These are phyloP conservation scores for Neodontobutis hainanensis DNA, from an alignment of 2,113 vertebrate genomes.

Conservation along the genomic window DNA sequence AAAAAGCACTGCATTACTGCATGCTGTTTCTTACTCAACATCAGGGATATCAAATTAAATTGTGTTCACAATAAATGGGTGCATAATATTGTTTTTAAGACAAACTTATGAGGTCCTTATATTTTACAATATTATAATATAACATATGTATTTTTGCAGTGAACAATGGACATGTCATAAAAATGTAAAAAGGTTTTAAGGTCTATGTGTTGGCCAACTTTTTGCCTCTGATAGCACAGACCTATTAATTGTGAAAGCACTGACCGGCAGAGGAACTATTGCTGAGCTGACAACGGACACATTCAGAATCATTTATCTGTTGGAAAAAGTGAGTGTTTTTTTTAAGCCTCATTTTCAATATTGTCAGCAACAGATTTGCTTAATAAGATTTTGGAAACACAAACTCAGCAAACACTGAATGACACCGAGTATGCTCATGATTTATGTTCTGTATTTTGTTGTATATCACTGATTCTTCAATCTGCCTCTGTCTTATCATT, in stretches of 20 bases:
- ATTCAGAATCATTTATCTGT: conserved; percentile 35
- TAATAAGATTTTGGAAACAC: not conserved
- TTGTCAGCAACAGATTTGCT: conserved; percentile 27
- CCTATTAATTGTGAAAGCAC: conserved; percentile 55
- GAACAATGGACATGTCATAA: not conserved
- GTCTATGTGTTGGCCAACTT: conserved; percentile 25
- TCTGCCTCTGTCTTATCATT: too few relatives aligned
- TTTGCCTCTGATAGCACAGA: conserved; percentile 16
- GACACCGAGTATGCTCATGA: too few relatives aligned
- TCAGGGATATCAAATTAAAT: too few relatives aligned
- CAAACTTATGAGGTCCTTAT: too few relatives aligned
- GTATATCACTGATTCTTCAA: too few relatives aligned
- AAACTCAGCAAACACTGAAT: conserved; percentile 12
- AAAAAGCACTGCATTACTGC: too few relatives aligned
- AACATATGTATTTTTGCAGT: not conserved
- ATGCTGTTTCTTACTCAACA: too few relatives aligned
- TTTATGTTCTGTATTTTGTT: too few relatives aligned
- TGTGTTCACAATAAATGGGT: too few relatives aligned
- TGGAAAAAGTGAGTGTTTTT: conserved; percentile 25
- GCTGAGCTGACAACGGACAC: conserved; percentile 40
- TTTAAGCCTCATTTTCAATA: conserved; percentile 2
- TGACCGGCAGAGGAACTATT: conserved; percentile 25
- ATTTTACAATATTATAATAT: not conserved
- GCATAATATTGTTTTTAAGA: too few relatives aligned
- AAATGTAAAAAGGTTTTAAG: not conserved